Percentiles rank a stretch among this genome's conserved stretches.
These are phyloP conservation scores for Morus bassanus DNA, from an alignment of 2,797 vertebrate species.

Conservation along the genomic window DNA sequence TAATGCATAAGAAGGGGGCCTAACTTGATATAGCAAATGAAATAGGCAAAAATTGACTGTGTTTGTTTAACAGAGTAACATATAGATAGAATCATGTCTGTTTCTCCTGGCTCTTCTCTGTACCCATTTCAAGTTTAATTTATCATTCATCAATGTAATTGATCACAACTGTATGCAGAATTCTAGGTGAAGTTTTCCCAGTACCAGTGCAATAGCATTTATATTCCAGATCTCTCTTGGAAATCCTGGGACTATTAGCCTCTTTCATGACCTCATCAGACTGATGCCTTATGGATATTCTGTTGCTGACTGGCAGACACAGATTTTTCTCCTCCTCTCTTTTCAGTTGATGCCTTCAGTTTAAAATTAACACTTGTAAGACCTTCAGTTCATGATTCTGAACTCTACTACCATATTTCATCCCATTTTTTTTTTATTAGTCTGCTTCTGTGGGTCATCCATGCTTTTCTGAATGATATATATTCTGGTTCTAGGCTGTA, in stretches of 20 bases:
- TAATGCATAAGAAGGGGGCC: neutral
- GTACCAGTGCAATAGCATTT: neutral
- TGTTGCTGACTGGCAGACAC: neutral
- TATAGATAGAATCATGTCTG: neutral
- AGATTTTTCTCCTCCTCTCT: neutral
- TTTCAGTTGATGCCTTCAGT: neutral
- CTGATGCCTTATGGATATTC: neutral
- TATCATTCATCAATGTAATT: neutral
- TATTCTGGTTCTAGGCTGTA: neutral
- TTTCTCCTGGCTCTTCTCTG: neutral
- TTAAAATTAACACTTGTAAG: neutral
- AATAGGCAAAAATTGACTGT: neutral
- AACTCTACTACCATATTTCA: neutral
- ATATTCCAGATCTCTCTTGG: neutral
- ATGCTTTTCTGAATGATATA: neutral
- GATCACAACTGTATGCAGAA: neutral
- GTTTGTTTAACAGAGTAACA: neutral
- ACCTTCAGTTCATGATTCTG: neutral
- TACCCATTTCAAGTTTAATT: neutral
- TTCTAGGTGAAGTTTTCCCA: neutral
- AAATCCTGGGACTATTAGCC: neutral
- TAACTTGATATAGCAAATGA: neutral
- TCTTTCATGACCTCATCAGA: neutral
- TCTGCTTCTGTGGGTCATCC: neutral
- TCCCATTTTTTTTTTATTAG: neutral